Base-by-base conservation (phyloP, 2,113 vertebrate species). In the Microcebus ravelobensis region DNA sequence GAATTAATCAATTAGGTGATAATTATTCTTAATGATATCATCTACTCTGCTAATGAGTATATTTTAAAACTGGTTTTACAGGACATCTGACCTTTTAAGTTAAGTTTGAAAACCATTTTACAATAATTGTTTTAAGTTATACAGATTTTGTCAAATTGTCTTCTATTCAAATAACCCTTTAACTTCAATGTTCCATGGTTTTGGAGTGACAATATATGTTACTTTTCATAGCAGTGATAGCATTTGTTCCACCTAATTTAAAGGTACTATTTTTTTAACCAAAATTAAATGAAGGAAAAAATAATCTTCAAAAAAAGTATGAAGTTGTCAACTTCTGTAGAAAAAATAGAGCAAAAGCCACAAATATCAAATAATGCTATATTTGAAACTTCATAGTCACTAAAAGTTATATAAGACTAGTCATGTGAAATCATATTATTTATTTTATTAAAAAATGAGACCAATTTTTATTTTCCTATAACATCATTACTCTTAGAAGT, bases 371-470 rank as follows among this genome's bases (percentile, higher is more conserved):
- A 61, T 81, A 91, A 85, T 45, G 31, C 6, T 34, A 0, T 84
- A 34, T n/a, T 87, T 81, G 13, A 95, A 95, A 94, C 23, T 70
- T 36, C 25, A 27, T 11, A 85, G 39, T 89, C 17, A 82, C 61
- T 91, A 70, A 59, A 95, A 65, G 31, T 55, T 52, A 68, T 61
- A 17, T 48, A 74, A 73, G 34, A 77, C 59, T 77, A 89, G 34
- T 52, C 63, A 73, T 87, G 21, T 67, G 42, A 97, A 92, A 61
- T 87, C 79, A 50, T 39, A 42, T 70, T 65, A 83, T 61, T 25
- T 48, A 50, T 87, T 93, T 92, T 91, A 27, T 90, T 90, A 12
- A 80, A 67, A 73, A 74, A 68, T 50, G 39, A 86, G 27, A 89
- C 87, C n/a, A 92, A 36, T 50, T 90, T 87, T 89, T 85, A 89